A percentile compares a stretch with the other conserved stretches of the same genome.
phyloP scores from a whole-genome alignment of 1,140 invertebrate genomes.

The Lordiphosa collinella region DNA sequence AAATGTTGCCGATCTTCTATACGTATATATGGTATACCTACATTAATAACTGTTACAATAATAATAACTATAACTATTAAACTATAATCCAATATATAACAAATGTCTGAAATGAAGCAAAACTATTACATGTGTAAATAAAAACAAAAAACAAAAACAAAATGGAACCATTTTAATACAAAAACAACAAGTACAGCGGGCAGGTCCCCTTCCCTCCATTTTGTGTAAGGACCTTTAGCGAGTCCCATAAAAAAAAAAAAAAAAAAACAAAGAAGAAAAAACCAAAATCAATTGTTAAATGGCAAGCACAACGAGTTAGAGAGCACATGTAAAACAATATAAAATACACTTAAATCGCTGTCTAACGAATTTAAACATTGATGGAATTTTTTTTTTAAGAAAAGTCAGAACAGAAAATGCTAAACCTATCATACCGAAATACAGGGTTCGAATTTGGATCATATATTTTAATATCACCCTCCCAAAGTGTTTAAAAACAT shows the following conservation, averaged over 20 bases:
- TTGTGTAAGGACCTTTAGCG: too few species aligned
- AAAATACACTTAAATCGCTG: too few species aligned
- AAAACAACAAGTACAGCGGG: constrained; percentile 9
- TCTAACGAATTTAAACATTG: too few species aligned
- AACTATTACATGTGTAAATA: constrained; percentile 53
- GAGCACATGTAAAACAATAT: too few species aligned
- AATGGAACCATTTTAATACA: constrained; percentile 7
- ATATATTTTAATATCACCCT: too few species aligned
- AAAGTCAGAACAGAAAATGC: too few species aligned
- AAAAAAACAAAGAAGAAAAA: background rate
- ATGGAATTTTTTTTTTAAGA: too few species aligned
- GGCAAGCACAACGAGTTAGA: too few species aligned
- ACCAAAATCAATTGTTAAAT: background rate
- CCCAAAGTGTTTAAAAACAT: too few species aligned
- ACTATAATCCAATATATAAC: constrained; percentile 28
- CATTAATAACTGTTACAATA: constrained; percentile 24
- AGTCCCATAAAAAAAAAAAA: background rate
- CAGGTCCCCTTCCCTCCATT: too few species aligned
- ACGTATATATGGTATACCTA: constrained; percentile 26
- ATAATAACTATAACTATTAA: constrained; percentile 3
- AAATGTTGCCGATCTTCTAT: constrained; percentile 53
- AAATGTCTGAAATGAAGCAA: constrained; percentile 57
- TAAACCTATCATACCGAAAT: too few species aligned
- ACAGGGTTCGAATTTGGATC: too few species aligned
- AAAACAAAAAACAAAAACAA: constrained; percentile 27